A percentile compares a stretch with the other conserved stretches of the same genome.
These are phyloP conservation scores for Sula dactylatra DNA, from an alignment of 2,113 vertebrate species.

Conservation along the genomic window DNA sequence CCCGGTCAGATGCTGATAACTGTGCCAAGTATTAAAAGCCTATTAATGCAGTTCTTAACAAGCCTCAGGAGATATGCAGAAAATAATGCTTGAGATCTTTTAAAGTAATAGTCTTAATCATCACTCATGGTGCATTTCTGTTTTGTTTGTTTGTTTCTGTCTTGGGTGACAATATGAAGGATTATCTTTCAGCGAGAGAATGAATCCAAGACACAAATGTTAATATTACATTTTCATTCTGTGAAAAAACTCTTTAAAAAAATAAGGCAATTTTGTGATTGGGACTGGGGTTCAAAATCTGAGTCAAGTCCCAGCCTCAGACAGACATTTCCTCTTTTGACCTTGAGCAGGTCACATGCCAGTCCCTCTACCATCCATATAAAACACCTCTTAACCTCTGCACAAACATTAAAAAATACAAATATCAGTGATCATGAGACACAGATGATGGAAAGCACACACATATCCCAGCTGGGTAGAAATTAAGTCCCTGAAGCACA, in stretches of 20 bases:
- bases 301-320: neutral
- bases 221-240: neutral
- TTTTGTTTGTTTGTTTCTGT: neutral
- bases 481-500: neutral
- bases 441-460: neutral
- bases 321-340: neutral
- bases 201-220: neutral
- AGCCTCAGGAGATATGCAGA: neutral
- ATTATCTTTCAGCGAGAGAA: neutral
- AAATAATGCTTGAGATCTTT: neutral
- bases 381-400: neutral
- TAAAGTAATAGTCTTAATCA: neutral
- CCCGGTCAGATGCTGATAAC: neutral
- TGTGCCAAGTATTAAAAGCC: neutral
- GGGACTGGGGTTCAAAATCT: neutral
- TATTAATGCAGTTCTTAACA: neutral
- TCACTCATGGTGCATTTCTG: neutral
- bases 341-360: neutral
- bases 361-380: neutral
- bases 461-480: neutral
- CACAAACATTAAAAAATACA: neutral
- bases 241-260: neutral
- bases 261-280: neutral
- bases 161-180: neutral
- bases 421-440: neutral